A percentile compares a stretch with the other conserved stretches of the same genome.
These are phyloP conservation scores for Lophotis ruficrista DNA, from an alignment of 2,113 vertebrate species.

Conservation along the genomic window DNA sequence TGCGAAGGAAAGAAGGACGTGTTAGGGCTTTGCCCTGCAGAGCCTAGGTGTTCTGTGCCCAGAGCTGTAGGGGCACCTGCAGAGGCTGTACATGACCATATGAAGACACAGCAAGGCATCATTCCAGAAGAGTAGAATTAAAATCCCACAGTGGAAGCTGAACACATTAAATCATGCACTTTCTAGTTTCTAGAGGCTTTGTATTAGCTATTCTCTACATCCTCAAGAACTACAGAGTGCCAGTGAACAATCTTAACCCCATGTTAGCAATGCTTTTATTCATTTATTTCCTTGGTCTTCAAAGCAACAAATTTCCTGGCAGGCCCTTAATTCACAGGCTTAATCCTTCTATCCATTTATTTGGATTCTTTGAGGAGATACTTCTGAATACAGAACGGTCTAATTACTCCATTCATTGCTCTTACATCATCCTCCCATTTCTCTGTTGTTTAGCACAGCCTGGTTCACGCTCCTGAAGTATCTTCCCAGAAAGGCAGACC, in stretches of 20 bases:
- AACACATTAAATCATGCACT: not conserved
- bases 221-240: not conserved
- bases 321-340: slow-evolving; percentile 22
- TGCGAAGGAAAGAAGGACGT: not conserved
- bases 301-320: slow-evolving; percentile 35
- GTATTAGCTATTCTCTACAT: not conserved
- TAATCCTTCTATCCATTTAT: slow-evolving; percentile 28
- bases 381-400: not conserved
- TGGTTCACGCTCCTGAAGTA: not conserved
- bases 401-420: slow-evolving; percentile 10
- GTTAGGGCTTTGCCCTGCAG: not conserved
- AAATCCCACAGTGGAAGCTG: not conserved
- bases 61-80: not conserved
- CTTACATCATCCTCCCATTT: slow-evolving; percentile 12
- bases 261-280: not conserved
- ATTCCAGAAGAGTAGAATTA: slow-evolving; percentile 9
- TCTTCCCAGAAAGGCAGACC: not conserved
- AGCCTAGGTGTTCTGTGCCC: not conserved
- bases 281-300: slow-evolving; percentile 26
- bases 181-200: slow-evolving; percentile 11
- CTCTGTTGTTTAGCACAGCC: not conserved
- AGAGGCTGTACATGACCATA: not conserved
- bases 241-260: slow-evolving; percentile 5
- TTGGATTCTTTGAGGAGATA: slow-evolving; percentile 14
- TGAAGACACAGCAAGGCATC: not conserved